Evolutionary conservation across 2,888 invertebrate genomes (phyloP).

Genomic region (Drosophila diplacantha): DNA sequence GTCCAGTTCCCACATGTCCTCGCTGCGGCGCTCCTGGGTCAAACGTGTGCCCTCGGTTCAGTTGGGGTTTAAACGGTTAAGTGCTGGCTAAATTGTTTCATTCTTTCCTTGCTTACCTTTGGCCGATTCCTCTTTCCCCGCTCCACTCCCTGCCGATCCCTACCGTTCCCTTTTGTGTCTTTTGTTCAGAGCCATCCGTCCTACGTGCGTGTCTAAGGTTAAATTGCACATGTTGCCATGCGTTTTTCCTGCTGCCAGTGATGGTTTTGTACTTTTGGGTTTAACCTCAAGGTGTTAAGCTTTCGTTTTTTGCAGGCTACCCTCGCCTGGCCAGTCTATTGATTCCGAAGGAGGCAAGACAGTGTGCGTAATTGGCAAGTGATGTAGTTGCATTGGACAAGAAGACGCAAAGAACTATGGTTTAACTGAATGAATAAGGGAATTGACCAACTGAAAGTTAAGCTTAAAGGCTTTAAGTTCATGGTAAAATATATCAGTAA

Average conservation of each 20-base stretch:
- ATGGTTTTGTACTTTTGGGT: slow-evolving; percentile 41
- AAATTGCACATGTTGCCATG: slow-evolving; percentile 62
- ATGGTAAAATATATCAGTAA: background rate
- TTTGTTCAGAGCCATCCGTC: slow-evolving; percentile 38
- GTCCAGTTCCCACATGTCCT: slow-evolving; percentile 46
- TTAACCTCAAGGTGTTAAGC: slow-evolving; percentile 57
- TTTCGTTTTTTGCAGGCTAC: slow-evolving; percentile 39
- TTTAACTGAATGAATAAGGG: background rate
- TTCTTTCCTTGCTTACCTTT: slow-evolving; percentile 54
- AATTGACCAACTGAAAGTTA: background rate
- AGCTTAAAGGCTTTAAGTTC: background rate
- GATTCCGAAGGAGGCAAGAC: slow-evolving; percentile 15
- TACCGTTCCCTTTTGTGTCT: slow-evolving; percentile 25
- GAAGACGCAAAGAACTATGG: background rate
- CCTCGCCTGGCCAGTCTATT: slow-evolving; percentile 30
- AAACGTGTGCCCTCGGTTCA: slow-evolving; percentile 67
- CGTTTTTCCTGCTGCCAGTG: slow-evolving; percentile 45
- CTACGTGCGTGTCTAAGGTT: slow-evolving; percentile 54
- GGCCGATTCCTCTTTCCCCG: slow-evolving; percentile 25
- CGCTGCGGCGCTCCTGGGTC: slow-evolving; percentile 50
- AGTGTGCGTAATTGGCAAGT: slow-evolving; percentile 41
- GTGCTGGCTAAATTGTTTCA: slow-evolving; percentile 70
- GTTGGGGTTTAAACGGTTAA: slow-evolving; percentile 69
- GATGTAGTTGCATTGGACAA: slow-evolving; percentile 29
- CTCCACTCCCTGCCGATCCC: background rate